Evolutionary conservation across 2,797 vertebrate species (phyloP), one percentile per base, ranked within the genome.

Genomic region (Philypnodon macrostomus): DNA sequence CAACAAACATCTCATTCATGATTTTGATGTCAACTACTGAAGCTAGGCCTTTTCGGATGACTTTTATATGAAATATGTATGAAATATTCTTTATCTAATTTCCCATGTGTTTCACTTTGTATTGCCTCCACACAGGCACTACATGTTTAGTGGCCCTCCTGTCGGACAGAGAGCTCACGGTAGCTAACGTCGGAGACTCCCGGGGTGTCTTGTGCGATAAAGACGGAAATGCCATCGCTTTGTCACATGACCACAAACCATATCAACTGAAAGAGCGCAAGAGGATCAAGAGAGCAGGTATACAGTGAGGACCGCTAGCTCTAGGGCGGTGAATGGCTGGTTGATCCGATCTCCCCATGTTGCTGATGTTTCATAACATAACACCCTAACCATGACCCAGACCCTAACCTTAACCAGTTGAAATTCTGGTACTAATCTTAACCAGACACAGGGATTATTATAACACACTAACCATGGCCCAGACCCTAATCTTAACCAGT

Each of bases 231-330:
- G 97, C 97, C 13, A 90, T 99, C 67, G 93, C 97, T 58, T 77
- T 99, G 70, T 98, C 96, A 10, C 97, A 98, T 13, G 97, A 99
- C 73, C 97, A 99, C 90, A 99, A 99, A 73, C 97, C 97, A 38
- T 98, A 99, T 87, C 97, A 98, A 71, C 91, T 99, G 48, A 98
- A 98, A 70, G 97, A 99, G 65, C 30, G 31, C 16, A 33, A 47
- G 15, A 90, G 97, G 84, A 98, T 99, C 80, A 99, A 99, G 79
- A 93, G 95, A 71, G 96, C 96, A 32, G 96, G 96, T 98, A 84
- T 82, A 86, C 30, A 13, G 52, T 7, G 13, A 27, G 3, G 5
- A n/a, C n/a, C n/a, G n/a, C n/a, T n/a, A n/a, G n/a, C n/a, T n/a
- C n/a, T n/a, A n/a, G n/a, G n/a, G n/a, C n/a, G n/a, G n/a, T n/a